Conservation (phyloP, 2,888 invertebrate genomes). For the Matsumyia berberina region DNA sequence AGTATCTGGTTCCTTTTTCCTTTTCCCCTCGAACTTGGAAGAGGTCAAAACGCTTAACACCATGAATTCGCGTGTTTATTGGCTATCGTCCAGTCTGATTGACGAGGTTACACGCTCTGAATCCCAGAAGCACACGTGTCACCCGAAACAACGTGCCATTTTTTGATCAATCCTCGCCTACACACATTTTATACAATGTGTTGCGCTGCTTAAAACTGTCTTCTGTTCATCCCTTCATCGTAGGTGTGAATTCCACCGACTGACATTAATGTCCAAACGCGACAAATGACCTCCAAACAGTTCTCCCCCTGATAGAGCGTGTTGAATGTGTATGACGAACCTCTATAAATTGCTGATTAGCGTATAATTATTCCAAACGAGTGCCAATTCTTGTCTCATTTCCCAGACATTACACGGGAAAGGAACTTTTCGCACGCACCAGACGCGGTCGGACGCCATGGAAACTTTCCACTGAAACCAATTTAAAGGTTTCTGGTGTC, state of each 20-base stretch:
- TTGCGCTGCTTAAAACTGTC: background rate
- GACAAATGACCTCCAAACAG: conserved; percentile 24
- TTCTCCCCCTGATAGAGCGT: background rate
- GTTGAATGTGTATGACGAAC: background rate
- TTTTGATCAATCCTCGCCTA: background rate
- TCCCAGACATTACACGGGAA: background rate
- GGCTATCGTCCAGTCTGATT: background rate
- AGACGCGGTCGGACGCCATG: background rate
- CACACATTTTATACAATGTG: background rate
- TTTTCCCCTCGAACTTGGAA: too few relatives aligned
- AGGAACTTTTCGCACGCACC: background rate
- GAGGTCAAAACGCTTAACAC: too few relatives aligned
- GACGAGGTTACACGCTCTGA: too few relatives aligned
- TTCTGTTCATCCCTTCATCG: background rate
- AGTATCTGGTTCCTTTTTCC: too few relatives aligned
- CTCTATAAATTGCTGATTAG: conserved; percentile 15
- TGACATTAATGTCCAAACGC: conserved; percentile 9
- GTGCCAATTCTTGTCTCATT: conserved; percentile 4
- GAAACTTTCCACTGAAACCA: conserved; percentile 31
- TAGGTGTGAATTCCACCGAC: background rate
- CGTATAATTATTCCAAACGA: conserved; percentile 19
- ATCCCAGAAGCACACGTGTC: background rate
- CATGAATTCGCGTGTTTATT: too few relatives aligned
- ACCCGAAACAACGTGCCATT: background rate
- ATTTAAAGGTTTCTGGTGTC: background rate